Percentiles rank a stretch among this genome's conserved stretches.
phyloP scores from a whole-genome alignment of 2,888 invertebrate genomes.

The Morpho deidamia region DNA sequence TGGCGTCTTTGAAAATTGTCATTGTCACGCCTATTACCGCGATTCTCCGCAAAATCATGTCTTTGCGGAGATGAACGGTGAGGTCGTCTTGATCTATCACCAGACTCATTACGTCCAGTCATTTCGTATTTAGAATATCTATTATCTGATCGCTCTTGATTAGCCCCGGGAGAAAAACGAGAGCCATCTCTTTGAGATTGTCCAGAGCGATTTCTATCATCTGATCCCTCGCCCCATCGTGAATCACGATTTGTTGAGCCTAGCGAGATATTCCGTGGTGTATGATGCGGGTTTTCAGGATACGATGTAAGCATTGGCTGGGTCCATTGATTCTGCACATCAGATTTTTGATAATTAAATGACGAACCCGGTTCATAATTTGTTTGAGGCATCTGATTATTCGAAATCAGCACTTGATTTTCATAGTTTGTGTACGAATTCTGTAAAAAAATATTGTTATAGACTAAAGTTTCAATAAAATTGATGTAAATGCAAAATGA shows the following conservation, averaged over 20 bases:
- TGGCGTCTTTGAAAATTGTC: background rate
- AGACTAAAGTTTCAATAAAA: slow-evolving; percentile 1
- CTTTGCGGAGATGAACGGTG: background rate
- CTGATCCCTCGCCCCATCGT: background rate
- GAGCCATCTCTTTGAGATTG: background rate
- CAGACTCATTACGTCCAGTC: background rate
- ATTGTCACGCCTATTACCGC: background rate
- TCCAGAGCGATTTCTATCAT: background rate
- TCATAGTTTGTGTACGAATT: slow-evolving; percentile 15
- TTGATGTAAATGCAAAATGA: background rate
- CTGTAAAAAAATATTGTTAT: slow-evolving; percentile 22
- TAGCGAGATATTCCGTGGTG: background rate
- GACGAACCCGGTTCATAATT: background rate
- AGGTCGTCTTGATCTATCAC: background rate
- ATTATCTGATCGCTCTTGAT: background rate
- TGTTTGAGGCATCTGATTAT: background rate
- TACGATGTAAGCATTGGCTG: slow-evolving; percentile 1
- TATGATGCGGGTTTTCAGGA: background rate
- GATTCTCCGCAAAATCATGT: background rate
- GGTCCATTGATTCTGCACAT: slow-evolving; percentile 5
- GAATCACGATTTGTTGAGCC: background rate
- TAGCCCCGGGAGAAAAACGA: background rate
- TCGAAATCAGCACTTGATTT: background rate
- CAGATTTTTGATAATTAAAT: slow-evolving; percentile 4
- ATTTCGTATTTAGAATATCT: background rate